Evolutionary conservation across 2,797 vertebrate species (phyloP), one percentile per base, ranked within the genome.

Genomic region (Pangasius larnaudii): DNA sequence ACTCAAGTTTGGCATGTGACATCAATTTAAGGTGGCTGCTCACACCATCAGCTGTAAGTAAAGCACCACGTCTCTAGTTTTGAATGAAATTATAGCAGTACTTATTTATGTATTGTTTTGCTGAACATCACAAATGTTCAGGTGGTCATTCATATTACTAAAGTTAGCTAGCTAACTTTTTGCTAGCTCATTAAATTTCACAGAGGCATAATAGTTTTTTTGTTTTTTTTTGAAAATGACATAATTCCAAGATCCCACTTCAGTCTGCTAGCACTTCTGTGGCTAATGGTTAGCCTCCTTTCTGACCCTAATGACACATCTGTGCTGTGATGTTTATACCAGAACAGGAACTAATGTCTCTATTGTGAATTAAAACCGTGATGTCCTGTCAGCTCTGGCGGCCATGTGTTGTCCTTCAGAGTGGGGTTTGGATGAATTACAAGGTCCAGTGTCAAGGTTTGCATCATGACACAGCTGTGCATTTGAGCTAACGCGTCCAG

Each of bases 401-500:
- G 75, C 49, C 65, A 84, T 46, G 56, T 63, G 33, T 13, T 39
- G 30, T 77, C 61, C 27, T 30, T 67, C 81, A 67, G 74, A 85
- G 14, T 14, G 24, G 65, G 36, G 78, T 85, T 58, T 39, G 74
- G 69, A 61, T 82, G 63, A 88, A 85, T 51, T 82, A 18, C 56
- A 33, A 65, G 75, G 36, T 89, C 58, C 63, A 30, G 36, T 78
- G 87, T 79, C 80, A 14, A 84, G 58, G 71, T 82, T 61, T 51
- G 18, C 42, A 46, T 8, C 61, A n/a, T 24, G n/a, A 82, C 77
- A 80, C 89, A 90, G 86, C 69, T 90, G 84, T 39, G 61, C 58
- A 14, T 49, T 59, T 85, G 74, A 42, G 58, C 58, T 82, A 42
- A 63, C 46, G 75, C 5, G 42, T 59, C 42, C 89, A 81, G 67